phyloP scores from a whole-genome alignment of 1,140 invertebrate species.

The Hyposmocoma kahamanoa region DNA sequence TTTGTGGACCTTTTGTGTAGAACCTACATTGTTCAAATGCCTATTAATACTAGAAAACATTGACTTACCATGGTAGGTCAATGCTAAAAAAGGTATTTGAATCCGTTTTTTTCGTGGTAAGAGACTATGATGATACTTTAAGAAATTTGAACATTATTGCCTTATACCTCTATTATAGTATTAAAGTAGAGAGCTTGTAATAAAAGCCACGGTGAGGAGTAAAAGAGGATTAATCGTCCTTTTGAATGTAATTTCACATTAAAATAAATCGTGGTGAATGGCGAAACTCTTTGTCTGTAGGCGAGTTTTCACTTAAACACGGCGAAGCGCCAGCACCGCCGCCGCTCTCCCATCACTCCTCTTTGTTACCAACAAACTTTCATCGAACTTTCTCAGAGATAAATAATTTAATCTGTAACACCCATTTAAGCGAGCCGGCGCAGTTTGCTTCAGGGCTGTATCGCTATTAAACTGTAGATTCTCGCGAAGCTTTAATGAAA shows the following conservation, averaged over 20 bases:
- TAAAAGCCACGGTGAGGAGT: too few species aligned
- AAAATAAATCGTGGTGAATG: conserved; percentile 33
- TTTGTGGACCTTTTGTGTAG: too few species aligned
- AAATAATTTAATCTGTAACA: conserved; percentile 64
- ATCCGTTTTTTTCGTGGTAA: too few species aligned
- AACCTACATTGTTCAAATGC: too few species aligned
- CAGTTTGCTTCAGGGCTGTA: conserved; percentile 32
- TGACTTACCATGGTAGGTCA: too few species aligned
- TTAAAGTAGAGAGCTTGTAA: too few species aligned
- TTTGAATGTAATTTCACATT: conserved; percentile 33
- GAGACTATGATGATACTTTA: too few species aligned
- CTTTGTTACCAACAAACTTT: conserved; percentile 45
- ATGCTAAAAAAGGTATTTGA: too few species aligned
- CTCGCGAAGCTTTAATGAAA: conserved; percentile 34
- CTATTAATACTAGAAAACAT: too few species aligned
- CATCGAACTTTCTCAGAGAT: conserved; percentile 45
- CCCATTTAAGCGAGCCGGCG: conserved; percentile 45
- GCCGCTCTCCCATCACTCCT: conserved; percentile 20
- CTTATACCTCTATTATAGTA: too few species aligned
- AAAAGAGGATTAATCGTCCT: conserved; percentile 27
- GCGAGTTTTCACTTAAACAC: conserved; percentile 29
- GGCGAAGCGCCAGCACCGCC: conserved; percentile 8
- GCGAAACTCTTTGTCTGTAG: conserved; percentile 32
- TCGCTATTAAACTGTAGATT: conserved; percentile 39
- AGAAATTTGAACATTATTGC: too few species aligned